phyloP scores from a whole-genome alignment of 2,797 vertebrate genomes.

The Parauchenoglanis ngamensis region DNA sequence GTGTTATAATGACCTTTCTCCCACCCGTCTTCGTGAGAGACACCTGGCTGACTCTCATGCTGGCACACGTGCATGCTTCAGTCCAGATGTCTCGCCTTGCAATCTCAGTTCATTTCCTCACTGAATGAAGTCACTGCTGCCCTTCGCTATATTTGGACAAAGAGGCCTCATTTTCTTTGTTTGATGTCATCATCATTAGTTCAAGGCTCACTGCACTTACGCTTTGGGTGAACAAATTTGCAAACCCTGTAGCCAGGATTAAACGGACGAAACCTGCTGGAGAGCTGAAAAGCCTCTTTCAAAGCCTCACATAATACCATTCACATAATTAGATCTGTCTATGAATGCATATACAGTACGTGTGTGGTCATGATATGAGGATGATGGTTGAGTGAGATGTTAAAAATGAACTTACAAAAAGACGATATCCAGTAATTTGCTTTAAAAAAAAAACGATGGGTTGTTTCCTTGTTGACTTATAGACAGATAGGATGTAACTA shows the following conservation, averaged over 20 bases:
- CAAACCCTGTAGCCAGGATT: slow-evolving; percentile 59
- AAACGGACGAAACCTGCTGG: slow-evolving; percentile 50
- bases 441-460: not conserved
- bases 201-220: slow-evolving; percentile 61
- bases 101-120: slow-evolving; percentile 60
- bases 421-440: not conserved
- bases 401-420: slow-evolving; percentile 16
- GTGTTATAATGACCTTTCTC: slow-evolving; percentile 59
- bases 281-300: slow-evolving; percentile 55
- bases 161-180: slow-evolving; percentile 54
- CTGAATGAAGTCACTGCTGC: slow-evolving; percentile 70
- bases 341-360: slow-evolving; percentile 16
- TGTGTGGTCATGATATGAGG: not conserved
- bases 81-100: slow-evolving; percentile 70
- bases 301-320: slow-evolving; percentile 54
- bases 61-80: slow-evolving; percentile 63
- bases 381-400: slow-evolving; percentile 33
- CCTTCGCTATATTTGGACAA: slow-evolving; percentile 60
- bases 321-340: slow-evolving; percentile 47
- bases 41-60: slow-evolving; percentile 70
- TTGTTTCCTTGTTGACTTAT: slow-evolving; percentile 28
- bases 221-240: slow-evolving; percentile 68
- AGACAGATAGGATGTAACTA: slow-evolving; percentile 6
- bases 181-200: slow-evolving; percentile 71
- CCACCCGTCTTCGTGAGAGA: slow-evolving; percentile 61